Base-by-base conservation (phyloP, 2,888 invertebrate species). In the Drosophila parthenogenetica region DNA sequence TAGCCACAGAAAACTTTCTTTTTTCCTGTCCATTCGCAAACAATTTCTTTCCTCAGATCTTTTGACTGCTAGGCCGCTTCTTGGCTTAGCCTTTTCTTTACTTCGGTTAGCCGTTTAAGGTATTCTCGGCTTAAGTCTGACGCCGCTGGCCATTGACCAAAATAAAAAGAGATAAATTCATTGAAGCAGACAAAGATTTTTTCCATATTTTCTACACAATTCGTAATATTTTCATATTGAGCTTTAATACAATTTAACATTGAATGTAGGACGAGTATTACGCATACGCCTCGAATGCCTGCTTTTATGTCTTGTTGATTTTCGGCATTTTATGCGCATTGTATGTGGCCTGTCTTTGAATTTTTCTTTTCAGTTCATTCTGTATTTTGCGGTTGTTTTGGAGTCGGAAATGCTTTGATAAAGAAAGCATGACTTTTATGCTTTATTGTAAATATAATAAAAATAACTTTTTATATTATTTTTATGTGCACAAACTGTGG, bases 1-100 rank as follows among this genome's bases (percentile, higher is more conserved):
- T 71, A 68, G 73, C 79, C 69, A 63, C 64, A 69, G 45, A 49
- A 68, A 69, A 68, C 51, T 63, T 68, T 65, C 51, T 60, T 68
- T 65, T 39, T 50, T 22, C 49, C 49, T 60, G 62, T 39, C 19
- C 22, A 14, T 39, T 32, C 5, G 14, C 7, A 22, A 16, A 45
- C 32, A 43, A 11, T 43, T 55, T 35, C 32, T 1, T 35, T 32
- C 0, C 43, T 35, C 11, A 43, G 42, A 14, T 43, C 43, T 32
- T 8, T 46, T 46, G 5, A 37, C 16, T n/a, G 16, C 42, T 39
- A 11, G 37, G n/a, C 45, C 22, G 5, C 29, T 17, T 54, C 32
- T 43, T 11, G 5, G 25, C 25, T 5, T 48, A 32, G 5, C 8
- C 29, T 37, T 37, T 25, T 11, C 10, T 13, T 45, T 57, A 29